Evolutionary conservation across 2,113 vertebrate genomes (phyloP).

Genomic region (Marcusenius ussheri): DNA sequence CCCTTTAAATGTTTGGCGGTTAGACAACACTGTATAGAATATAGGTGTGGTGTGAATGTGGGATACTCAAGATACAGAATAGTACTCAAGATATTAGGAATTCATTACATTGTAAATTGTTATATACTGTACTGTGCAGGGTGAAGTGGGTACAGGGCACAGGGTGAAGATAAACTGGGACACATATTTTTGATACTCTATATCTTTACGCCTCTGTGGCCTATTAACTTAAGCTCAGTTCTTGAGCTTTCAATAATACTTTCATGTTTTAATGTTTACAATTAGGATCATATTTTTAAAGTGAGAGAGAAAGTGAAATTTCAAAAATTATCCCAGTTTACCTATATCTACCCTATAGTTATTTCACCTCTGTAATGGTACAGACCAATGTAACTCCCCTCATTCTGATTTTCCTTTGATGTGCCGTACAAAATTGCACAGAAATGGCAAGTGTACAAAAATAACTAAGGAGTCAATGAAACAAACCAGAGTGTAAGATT

Average conservation of each 20-base stretch:
- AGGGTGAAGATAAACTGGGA: background rate
- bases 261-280: background rate
- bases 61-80: background rate
- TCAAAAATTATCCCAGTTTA: background rate
- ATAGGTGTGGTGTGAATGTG: no score
- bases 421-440: background rate
- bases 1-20: background rate
- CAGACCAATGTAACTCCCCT: background rate
- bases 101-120: background rate
- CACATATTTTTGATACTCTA: background rate
- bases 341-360: background rate
- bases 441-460: background rate
- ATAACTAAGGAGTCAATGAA: background rate
- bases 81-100: background rate
- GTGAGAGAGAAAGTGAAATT: background rate
- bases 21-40: background rate
- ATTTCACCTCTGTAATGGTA: background rate
- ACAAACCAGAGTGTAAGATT: background rate
- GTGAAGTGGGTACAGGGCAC: background rate
- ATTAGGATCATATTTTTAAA: background rate
- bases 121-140: background rate
- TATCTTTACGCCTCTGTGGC: background rate
- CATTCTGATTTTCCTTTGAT: background rate
- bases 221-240: background rate
- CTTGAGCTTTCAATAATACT: background rate